Conservation (phyloP, 1,140 invertebrate genomes). For the Lasaia peninsularis region DNA sequence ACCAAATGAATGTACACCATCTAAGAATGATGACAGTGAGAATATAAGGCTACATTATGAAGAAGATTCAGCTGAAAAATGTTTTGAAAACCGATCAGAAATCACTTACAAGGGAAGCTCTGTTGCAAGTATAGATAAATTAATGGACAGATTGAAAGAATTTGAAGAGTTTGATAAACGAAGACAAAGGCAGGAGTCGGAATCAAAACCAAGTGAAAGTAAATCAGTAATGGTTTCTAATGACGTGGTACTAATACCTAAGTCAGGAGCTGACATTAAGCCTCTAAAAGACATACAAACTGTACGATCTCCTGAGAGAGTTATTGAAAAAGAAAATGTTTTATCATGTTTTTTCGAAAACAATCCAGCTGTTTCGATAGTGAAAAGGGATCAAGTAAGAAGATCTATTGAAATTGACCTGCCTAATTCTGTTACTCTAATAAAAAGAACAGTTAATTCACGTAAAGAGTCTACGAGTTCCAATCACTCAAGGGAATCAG, state of each 20-base stretch:
- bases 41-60: conserved; percentile 67
- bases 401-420: conserved; percentile 69
- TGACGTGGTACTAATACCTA: conserved; percentile 71
- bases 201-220: conserved; percentile 50
- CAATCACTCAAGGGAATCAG: conserved; percentile 66
- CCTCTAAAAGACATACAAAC: conserved; percentile 67
- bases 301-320: conserved; percentile 60
- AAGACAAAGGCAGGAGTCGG: conserved; percentile 69
- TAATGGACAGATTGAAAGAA: conserved; percentile 72
- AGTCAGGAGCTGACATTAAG: conserved; percentile 69
- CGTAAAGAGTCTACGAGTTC: conserved; percentile 74
- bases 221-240: conserved; percentile 69
- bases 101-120: conserved; percentile 54
- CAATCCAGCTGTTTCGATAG: conserved; percentile 73
- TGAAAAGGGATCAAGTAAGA: conserved; percentile 70
- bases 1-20: conserved; percentile 62
- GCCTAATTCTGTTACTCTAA: conserved; percentile 70
- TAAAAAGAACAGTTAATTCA: conserved; percentile 64
- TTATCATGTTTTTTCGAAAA: conserved; percentile 71
- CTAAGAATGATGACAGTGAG: conserved; percentile 66
- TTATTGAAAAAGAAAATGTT: conserved; percentile 70
- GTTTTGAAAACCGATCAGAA: conserved; percentile 57
- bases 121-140: conserved; percentile 67
- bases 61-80: conserved; percentile 57
- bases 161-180: conserved; percentile 75